Evolutionary conservation across 2,797 vertebrate genomes (phyloP).

Genomic region (Fistularia tabacaria): DNA sequence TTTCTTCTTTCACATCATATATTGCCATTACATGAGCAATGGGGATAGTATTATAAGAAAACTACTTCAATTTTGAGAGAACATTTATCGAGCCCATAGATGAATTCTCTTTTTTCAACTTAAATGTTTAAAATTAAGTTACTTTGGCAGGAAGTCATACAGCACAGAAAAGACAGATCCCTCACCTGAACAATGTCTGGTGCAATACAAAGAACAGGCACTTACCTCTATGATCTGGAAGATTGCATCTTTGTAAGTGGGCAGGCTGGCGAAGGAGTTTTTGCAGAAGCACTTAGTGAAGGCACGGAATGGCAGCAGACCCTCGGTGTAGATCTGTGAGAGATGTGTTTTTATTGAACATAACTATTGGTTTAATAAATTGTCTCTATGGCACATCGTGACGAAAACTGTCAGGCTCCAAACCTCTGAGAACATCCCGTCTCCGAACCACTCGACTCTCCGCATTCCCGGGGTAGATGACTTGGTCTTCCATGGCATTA

Average conservation of each 20-base stretch:
- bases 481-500: conserved; percentile 70
- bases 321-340: conserved; percentile 64
- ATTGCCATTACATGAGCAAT: no score
- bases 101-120: no score
- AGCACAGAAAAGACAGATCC: neutral
- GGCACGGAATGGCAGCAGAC: conserved; percentile 51
- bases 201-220: neutral
- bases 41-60: no score
- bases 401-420: conserved; percentile 5
- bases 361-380: neutral
- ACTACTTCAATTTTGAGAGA: no score
- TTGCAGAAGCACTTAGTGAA: conserved; percentile 73
- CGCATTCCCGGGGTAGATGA: conserved; percentile 46
- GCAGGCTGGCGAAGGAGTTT: conserved; percentile 68
- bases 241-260: conserved; percentile 71
- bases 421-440: conserved; percentile 80
- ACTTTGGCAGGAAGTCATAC: no score
- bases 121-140: no score
- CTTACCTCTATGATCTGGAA: conserved; percentile 76
- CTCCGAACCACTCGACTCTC: conserved; percentile 79
- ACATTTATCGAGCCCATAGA: no score
- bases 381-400: neutral
- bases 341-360: neutral
- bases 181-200: no score
- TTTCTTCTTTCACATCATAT: no score